Evolutionary conservation across 2,888 invertebrate genomes (phyloP), one percentile per base, ranked within the genome.

Genomic region (Glaucopsyche alexis): DNA sequence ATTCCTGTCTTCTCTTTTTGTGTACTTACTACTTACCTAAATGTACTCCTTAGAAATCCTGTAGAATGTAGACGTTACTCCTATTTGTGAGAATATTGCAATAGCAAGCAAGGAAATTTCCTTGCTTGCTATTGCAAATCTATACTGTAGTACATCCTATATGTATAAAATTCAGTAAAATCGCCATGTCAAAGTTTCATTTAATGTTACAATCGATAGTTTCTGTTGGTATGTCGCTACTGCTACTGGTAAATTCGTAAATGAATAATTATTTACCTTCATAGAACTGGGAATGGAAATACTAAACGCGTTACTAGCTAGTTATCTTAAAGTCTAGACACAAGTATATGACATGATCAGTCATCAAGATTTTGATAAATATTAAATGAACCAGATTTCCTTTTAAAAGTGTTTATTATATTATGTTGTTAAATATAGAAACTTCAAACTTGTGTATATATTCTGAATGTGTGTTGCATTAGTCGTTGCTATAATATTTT

Each of bases 161-260:
- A n/a, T n/a, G n/a, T n/a, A n/a, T n/a, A 60, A 29, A 29, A 60
- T 60, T 19, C 60, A 60, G 69, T 69, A 69, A 47, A 42, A 45
- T 49, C 29, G 14, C 19, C 47, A 11, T 45, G 42, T 45, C 19
- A 45, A 16, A 7, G 47, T 49, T 69, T 69, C 29, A 49, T 47
- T 6, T 42, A 29, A 3, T 29, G 4, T 29, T 47, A 67, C 45
- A 67, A 16, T 47, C 47, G 19, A 29, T 67, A 45, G 13, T 47
- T 47, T 47, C 66, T 42, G 11, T 19, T 55, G 19, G 19, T 7
- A n/a, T 42, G 42, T 42, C 7, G 29, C 38, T 65, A 8, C 6
- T 7, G 14, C 40, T 65, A 50, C 9, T n/a, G 7, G 13, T 38
- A 64, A n/a, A 38, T 40, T 65, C 6, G 40, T 66, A 9, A 55